Evolutionary conservation across 2,888 invertebrate genomes (phyloP).

Genomic region (Mechanitis messenoides): DNA sequence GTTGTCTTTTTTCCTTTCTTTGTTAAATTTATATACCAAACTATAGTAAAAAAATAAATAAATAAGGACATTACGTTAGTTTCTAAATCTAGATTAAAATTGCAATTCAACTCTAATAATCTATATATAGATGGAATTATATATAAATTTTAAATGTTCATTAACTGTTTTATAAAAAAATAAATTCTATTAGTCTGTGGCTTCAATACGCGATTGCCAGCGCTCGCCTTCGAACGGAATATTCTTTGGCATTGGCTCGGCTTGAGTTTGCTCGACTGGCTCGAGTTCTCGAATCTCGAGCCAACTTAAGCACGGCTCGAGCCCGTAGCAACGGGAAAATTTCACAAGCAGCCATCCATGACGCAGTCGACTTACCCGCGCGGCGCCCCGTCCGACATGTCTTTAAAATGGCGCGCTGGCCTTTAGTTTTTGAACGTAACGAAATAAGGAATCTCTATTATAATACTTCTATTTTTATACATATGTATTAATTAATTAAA

Average conservation of each 20-base stretch:
- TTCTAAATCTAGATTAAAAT: not conserved
- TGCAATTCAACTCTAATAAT: not conserved
- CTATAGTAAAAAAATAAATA: not conserved
- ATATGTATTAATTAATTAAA: slow-evolving; percentile 15
- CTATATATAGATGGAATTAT: slow-evolving; percentile 2
- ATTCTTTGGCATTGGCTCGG: slow-evolving; percentile 37
- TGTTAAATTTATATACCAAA: not conserved
- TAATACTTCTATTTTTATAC: slow-evolving; percentile 20
- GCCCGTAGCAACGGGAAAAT: slow-evolving; percentile 42
- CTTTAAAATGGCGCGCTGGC: slow-evolving; percentile 35
- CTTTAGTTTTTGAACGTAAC: slow-evolving; percentile 38
- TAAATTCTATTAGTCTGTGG: slow-evolving; percentile 33
- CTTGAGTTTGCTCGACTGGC: slow-evolving; percentile 29
- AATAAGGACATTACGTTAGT: not conserved
- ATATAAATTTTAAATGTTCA: slow-evolving; percentile 4
- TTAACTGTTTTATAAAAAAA: slow-evolving; percentile 13
- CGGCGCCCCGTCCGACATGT: slow-evolving; percentile 33
- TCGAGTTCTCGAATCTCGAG: slow-evolving; percentile 31
- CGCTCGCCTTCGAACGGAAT: slow-evolving; percentile 33
- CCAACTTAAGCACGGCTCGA: slow-evolving; percentile 24
- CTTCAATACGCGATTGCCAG: slow-evolving; percentile 32
- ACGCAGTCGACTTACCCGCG: slow-evolving; percentile 38
- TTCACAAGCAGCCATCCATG: slow-evolving; percentile 55
- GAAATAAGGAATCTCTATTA: slow-evolving; percentile 34
- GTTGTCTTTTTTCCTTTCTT: not conserved